Percentiles rank a stretch among this genome's conserved stretches.
These are phyloP conservation scores for Mythimna loreyi DNA, from an alignment of 2,888 invertebrate genomes.

Conservation along the genomic window DNA sequence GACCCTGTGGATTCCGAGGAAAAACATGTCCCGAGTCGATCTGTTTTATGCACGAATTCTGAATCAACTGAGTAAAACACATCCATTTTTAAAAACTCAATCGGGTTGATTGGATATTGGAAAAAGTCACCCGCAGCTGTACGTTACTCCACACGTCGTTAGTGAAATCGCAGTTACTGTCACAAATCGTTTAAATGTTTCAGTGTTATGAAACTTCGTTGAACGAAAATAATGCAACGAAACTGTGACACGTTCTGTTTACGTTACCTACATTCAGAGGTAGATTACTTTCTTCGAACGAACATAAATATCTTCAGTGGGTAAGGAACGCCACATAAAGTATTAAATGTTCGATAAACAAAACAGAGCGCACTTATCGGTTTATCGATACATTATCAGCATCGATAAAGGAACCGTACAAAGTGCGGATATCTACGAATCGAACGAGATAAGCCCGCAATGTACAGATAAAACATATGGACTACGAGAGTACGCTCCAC, in stretches of 20 bases:
- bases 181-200: conserved; percentile 39
- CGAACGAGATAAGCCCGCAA: conserved; percentile 67
- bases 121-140: conserved; percentile 25
- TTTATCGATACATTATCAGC: conserved; percentile 73
- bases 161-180: conserved; percentile 25
- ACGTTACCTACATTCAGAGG: conserved; percentile 42
- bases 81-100: conserved; percentile 10
- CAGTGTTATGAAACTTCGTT: conserved; percentile 45
- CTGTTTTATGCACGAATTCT: conserved; percentile 36
- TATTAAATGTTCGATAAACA: conserved; percentile 67
- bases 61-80: conserved; percentile 3
- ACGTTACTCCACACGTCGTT: conserved; percentile 35
- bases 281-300: conserved; percentile 32
- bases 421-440: conserved; percentile 72
- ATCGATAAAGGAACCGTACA: conserved; percentile 75
- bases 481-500: conserved; percentile 27
- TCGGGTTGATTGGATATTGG: conserved; percentile 27
- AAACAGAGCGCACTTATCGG: conserved; percentile 70
- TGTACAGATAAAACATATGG: conserved; percentile 47
- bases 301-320: conserved; percentile 33
- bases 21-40: conserved; percentile 39
- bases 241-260: conserved; percentile 36
- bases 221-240: conserved; percentile 36
- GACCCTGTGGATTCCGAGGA: conserved; percentile 7
- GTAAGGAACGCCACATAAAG: conserved; percentile 39